phyloP scores from a whole-genome alignment of 1,140 invertebrate species.

The Calliphora vicina region DNA sequence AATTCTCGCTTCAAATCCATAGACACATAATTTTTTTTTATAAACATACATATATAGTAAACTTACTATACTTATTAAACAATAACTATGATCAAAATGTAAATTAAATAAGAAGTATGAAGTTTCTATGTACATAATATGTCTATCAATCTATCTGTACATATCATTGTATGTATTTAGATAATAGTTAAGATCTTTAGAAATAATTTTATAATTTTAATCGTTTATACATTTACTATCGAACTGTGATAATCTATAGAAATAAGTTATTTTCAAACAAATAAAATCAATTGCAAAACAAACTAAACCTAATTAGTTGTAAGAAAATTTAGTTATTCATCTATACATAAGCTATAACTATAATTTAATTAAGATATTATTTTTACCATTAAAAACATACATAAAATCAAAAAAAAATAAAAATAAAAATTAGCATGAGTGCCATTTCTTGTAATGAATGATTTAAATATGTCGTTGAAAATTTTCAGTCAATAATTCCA shows the following conservation, averaged over 20 bases:
- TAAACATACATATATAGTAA: too few relatives aligned
- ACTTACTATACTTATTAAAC: too few relatives aligned
- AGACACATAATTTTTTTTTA: too few relatives aligned
- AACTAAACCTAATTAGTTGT: conserved; percentile 1
- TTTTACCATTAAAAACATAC: neutral
- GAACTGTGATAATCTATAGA: conserved; percentile 24
- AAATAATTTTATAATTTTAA: too few relatives aligned
- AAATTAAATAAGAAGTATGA: too few relatives aligned
- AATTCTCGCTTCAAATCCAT: too few relatives aligned
- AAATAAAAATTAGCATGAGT: neutral
- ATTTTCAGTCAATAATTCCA: neutral
- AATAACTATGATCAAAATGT: too few relatives aligned
- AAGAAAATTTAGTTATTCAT: neutral
- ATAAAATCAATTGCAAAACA: conserved; percentile 21
- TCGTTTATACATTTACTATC: neutral
- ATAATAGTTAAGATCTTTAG: too few relatives aligned
- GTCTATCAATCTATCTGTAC: too few relatives aligned
- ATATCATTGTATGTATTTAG: too few relatives aligned
- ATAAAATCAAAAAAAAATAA: too few relatives aligned
- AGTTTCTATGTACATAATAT: too few relatives aligned
- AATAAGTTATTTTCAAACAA: conserved; percentile 14
- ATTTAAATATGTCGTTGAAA: neutral
- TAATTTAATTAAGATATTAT: neutral
- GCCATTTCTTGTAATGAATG: neutral
- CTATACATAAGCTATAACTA: neutral